Evolutionary conservation across 1,140 invertebrate genomes (phyloP).

Genomic region (Drosophila nigrodunni): DNA sequence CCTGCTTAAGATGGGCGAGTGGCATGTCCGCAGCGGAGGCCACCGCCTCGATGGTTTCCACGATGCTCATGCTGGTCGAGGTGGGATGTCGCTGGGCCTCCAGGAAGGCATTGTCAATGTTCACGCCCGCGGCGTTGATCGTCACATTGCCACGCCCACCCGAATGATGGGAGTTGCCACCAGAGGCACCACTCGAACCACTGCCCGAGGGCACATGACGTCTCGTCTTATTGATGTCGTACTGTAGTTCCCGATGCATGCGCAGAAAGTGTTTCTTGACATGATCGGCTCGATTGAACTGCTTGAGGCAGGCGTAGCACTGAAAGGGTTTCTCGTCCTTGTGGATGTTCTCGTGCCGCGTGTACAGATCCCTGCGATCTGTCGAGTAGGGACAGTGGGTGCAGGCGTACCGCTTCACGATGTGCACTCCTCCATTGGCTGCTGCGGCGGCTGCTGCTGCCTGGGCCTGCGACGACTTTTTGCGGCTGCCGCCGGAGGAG

Average conservation of each 20-base stretch:
- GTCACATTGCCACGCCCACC: slow-evolving; percentile 81
- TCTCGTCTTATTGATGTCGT: slow-evolving; percentile 92
- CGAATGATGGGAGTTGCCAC: slow-evolving; percentile 51
- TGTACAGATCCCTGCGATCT: slow-evolving; percentile 96
- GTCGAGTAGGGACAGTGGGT: slow-evolving; percentile 94
- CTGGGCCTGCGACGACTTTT: slow-evolving; percentile 67
- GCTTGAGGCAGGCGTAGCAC: slow-evolving; percentile 95
- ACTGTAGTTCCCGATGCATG: slow-evolving; percentile 94
- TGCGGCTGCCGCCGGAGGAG: slow-evolving; percentile 70
- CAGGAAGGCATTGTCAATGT: slow-evolving; percentile 80
- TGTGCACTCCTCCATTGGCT: slow-evolving; percentile 72
- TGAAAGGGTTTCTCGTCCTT: slow-evolving; percentile 96
- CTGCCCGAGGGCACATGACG: slow-evolving; percentile 61
- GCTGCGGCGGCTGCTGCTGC: slow-evolving; percentile 64
- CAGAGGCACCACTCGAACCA: slow-evolving; percentile 32
- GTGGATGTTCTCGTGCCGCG: slow-evolving; percentile 98
- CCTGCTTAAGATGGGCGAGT: slow-evolving; percentile 79
- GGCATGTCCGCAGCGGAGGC: slow-evolving; percentile 79
- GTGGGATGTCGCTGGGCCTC: slow-evolving; percentile 82
- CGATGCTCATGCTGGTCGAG: slow-evolving; percentile 82
- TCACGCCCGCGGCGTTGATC: slow-evolving; percentile 74
- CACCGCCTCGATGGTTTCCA: slow-evolving; percentile 82
- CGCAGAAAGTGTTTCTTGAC: slow-evolving; percentile 96
- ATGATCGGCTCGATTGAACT: slow-evolving; percentile 97
- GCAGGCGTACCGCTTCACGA: slow-evolving; percentile 92